These are phyloP conservation scores for Pomacea maculata DNA, from an alignment of 1,140 invertebrate genomes.

Conservation along the genomic window DNA sequence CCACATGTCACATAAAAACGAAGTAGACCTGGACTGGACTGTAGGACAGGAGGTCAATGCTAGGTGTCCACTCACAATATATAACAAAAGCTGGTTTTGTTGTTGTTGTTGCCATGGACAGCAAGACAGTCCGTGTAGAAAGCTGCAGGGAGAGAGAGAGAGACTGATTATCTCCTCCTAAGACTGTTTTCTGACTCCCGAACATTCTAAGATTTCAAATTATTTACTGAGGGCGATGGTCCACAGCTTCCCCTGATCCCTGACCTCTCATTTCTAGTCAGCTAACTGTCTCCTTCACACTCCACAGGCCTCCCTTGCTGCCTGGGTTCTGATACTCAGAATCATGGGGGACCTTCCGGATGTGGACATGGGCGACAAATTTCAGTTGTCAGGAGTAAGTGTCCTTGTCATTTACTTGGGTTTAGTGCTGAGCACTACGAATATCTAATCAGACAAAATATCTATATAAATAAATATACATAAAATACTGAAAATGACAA, in stretches of 20 bases:
- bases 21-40: too few relatives aligned
- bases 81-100: too few relatives aligned
- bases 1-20: too few relatives aligned
- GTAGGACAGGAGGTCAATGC: too few relatives aligned
- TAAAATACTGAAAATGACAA: too few relatives aligned
- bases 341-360: slow-evolving; percentile 62
- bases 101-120: too few relatives aligned
- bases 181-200: neutral
- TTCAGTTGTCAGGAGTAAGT: slow-evolving; percentile 51
- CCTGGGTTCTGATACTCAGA: slow-evolving; percentile 57
- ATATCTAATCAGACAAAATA: too few relatives aligned
- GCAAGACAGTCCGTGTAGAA: too few relatives aligned
- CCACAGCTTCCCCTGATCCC: neutral
- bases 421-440: too few relatives aligned
- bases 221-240: neutral
- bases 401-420: neutral
- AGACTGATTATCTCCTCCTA: neutral
- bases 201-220: neutral
- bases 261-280: neutral
- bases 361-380: slow-evolving; percentile 13
- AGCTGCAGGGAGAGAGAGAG: neutral
- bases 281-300: neutral
- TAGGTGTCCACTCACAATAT: too few relatives aligned
- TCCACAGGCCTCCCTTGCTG: slow-evolving; percentile 51
- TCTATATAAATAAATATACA: too few relatives aligned